Evolutionary conservation across 37 sponge, comb jelly and placozoan genomes (phyloP), one percentile per base, ranked within the genome.

Genomic region (Chondrilla cf. caribensis): DNA sequence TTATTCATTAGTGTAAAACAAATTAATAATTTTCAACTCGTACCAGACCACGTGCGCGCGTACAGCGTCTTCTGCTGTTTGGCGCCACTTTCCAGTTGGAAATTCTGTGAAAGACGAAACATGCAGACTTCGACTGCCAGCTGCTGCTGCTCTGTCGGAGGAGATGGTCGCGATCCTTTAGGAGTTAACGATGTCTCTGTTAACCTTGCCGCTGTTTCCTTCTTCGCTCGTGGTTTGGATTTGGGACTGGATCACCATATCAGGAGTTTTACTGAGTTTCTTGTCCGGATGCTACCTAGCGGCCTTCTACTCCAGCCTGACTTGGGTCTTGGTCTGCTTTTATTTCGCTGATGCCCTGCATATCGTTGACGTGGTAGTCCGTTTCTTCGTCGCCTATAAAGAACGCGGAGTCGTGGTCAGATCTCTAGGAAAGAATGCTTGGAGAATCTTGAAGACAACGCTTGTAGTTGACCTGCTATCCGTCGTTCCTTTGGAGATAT

Each of bases 401-500:
- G 44, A 79, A 32, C 79, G 38, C 33, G 87, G 90, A 21, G 80
- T 77, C 11, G 24, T 81, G 0, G 70, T 83, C 31, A 71, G 62
- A n/a, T 67, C 83, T 25, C 41, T n/a, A 28, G 43, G 70, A 66
- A 80, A 75, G 44, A 86, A 59, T 44, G 84, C 67, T n/a, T 8
- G 80, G 47, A 33, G 81, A 38, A 81, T 81, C 58, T 22, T 85
- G 33, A 78, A 79, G 29, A 82, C 58, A 21, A 79, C 78, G 29
- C 58, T 89, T 44, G n/a, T 81, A 14, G 54, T 47, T 0, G 90
- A 90, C 58, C 3, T 86, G 3, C 0, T 83, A 31, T 76, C 87
- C 33, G 54, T 90, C 14, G 6, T 90, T 18, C 90, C 90, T 7
- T 77, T 90, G 41, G 90, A 90, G 47, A 1, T 90, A 9, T 80